A percentile compares a stretch with the other conserved stretches of the same genome.
Evolutionary conservation across 2,113 vertebrate species (phyloP).

Genomic region (Rafetus swinhoei): DNA sequence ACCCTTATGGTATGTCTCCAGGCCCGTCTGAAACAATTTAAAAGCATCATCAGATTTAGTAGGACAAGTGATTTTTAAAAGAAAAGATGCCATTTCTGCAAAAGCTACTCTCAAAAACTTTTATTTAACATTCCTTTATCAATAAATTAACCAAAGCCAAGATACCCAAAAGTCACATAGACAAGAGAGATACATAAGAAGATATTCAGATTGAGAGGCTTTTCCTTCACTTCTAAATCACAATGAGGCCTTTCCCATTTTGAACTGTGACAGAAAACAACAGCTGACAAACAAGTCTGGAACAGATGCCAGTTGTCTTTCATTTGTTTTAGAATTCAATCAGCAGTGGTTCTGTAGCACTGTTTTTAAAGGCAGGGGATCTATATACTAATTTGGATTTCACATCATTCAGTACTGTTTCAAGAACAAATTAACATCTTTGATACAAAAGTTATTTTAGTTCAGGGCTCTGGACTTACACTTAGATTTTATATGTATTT

Average conservation of each 20-base stretch:
- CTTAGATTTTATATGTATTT: conserved; percentile 69
- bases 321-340: conserved; percentile 75
- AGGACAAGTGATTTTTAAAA: conserved; percentile 27
- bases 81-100: conserved; percentile 54
- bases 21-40: not conserved
- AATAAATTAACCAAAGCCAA: conserved; percentile 65
- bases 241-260: conserved; percentile 74
- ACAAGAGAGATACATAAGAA: conserved; percentile 58
- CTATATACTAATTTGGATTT: conserved; percentile 53
- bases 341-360: conserved; percentile 74
- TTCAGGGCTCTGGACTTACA: conserved; percentile 59
- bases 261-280: conserved; percentile 81
- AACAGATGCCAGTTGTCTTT: conserved; percentile 79
- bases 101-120: conserved; percentile 57
- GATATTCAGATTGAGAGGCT: conserved; percentile 48
- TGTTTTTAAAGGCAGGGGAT: conserved; percentile 69
- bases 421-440: conserved; percentile 59
- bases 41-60: not conserved
- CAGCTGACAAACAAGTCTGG: conserved; percentile 77
- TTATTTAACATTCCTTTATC: conserved; percentile 61
- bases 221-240: conserved; percentile 60
- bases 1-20: not conserved
- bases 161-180: conserved; percentile 49
- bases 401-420: conserved; percentile 29
- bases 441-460: conserved; percentile 60